Evolutionary conservation across 2,797 vertebrate genomes (phyloP), one percentile per base, ranked within the genome.

Genomic region (Oreochromis grahami): DNA sequence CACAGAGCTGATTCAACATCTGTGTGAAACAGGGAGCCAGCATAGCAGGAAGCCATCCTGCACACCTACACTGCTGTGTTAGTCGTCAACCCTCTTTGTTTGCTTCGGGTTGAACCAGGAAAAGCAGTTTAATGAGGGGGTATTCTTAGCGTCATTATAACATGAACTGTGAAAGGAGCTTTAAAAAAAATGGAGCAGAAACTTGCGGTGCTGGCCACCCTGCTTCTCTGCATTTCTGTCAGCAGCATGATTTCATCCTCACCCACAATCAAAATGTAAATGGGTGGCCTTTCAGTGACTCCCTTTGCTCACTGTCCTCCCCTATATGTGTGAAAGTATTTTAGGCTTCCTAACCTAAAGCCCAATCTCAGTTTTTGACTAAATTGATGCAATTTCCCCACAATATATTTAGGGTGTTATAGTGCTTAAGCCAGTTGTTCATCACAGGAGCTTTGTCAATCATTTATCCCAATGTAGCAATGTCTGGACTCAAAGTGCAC

Each of bases 201-300:
- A 89, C 87, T 77, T 85, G 80, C 83, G 84, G 43, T 48, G 21
- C 41, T 29, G 41, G 24, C 68, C 41, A 32, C 17, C 70, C 70
- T 50, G 45, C 7, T 74, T 50, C 43, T 50, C 26, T 74, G 26
- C 26, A 8, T 4, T 79, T 81, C 68, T 45, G 87, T 86, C 84
- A 70, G 74, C 53, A 55, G 83, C 12, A 29, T 91, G 74, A 91
- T 86, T 94, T 89, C 86, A 89, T 92, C 89, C 87, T 92, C 81
- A 56, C 82, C 85, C 79, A 84, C 76, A 86, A 86, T 86, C 84
- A 83, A 87, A 90, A 91, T 90, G 84, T 90, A 88, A 92, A 80
- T 80, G 56, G 78, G 60, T 91, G 86, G 86, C 88, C 81, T 88
- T 86, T 85, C 83, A 89, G 87, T 88, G 87, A 79, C 86, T 81